Percentiles rank a stretch among this genome's conserved stretches.
Evolutionary conservation across 2,113 vertebrate species (phyloP).

Genomic region (Rhinolophus ferrumequinum): DNA sequence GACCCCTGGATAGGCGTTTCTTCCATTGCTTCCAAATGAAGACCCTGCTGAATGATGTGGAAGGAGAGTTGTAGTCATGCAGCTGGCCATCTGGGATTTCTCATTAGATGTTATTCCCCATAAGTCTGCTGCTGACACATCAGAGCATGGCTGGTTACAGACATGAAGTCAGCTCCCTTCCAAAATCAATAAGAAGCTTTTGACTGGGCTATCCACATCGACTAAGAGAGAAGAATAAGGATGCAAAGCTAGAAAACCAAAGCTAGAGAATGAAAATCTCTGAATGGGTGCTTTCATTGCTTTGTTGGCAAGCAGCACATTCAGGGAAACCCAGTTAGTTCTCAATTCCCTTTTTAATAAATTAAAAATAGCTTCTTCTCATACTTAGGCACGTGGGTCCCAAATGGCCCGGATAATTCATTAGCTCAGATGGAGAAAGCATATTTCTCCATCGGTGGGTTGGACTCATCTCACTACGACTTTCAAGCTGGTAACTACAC

Average conservation of each 20-base stretch:
- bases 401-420: slow-evolving; percentile 48
- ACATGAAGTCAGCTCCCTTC: slow-evolving; percentile 54
- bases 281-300: slow-evolving; percentile 66
- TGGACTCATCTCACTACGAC: background rate
- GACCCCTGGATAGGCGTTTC: background rate
- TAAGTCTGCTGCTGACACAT: slow-evolving; percentile 38
- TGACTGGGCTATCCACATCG: background rate
- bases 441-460: background rate
- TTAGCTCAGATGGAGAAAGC: slow-evolving; percentile 49
- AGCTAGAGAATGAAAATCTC: slow-evolving; percentile 59
- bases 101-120: background rate
- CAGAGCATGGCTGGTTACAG: slow-evolving; percentile 50
- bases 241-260: slow-evolving; percentile 36
- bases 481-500: background rate
- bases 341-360: slow-evolving; percentile 66
- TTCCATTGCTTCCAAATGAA: slow-evolving; percentile 26
- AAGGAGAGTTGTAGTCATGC: background rate
- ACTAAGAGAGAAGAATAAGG: slow-evolving; percentile 56
- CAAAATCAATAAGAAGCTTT: slow-evolving; percentile 52
- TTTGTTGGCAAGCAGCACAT: slow-evolving; percentile 66
- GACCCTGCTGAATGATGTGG: slow-evolving; percentile 39
- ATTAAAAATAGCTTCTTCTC: slow-evolving; percentile 62
- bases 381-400: slow-evolving; percentile 42
- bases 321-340: slow-evolving; percentile 68
- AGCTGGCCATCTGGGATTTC: background rate